Base-by-base conservation (phyloP, 2,888 invertebrate species). In the Meganola albula region DNA sequence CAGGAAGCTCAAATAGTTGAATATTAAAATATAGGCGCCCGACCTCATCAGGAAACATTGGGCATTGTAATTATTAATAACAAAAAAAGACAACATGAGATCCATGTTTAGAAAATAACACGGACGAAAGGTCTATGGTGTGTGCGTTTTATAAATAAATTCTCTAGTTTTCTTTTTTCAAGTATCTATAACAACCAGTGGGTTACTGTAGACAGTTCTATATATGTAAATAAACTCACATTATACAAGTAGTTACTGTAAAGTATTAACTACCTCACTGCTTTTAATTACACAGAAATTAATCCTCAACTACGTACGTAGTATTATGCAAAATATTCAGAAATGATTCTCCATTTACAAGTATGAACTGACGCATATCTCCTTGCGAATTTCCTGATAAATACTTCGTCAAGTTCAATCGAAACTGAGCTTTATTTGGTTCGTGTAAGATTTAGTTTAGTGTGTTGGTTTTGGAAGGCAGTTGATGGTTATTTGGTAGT, bases 401-500 rank as follows among this genome's bases (percentile, higher is more conserved):
- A 47, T 48, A 30, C 45, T 36, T 20, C 20, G n/a, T 5, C 8
- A 14, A 10, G 8, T 2, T 1, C 21, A 24, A 1, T 1, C 1
- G 3, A 31, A 16, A 39, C 14, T 22, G 2, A 10, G 24, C 12
- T 12, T 9, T 45, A 37, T 11, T 28, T 0, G 0, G 0, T 0
- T 1, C 1, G 1, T 2, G 2, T 3, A 34, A 12, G 26, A 31
- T 1, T 6, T 20, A 27, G 31, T 34, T 16, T 32, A 2, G 13
- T 5, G 7, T 31, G 34, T 6, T 13, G 13, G 18, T 33, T 20
- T 11, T 24, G 9, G 12, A 27, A 40, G 47, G 41, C 32, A 50
- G 53, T 49, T 60, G 54, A 47, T 44, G 39, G 53, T 50, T 56
- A 63, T 65, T 59, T 48, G 51, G 54, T 58, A 47, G 48, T 51